These are phyloP conservation scores for Candidula unifasciata DNA, from an alignment of 2,888 invertebrate genomes.

Conservation along the genomic window DNA sequence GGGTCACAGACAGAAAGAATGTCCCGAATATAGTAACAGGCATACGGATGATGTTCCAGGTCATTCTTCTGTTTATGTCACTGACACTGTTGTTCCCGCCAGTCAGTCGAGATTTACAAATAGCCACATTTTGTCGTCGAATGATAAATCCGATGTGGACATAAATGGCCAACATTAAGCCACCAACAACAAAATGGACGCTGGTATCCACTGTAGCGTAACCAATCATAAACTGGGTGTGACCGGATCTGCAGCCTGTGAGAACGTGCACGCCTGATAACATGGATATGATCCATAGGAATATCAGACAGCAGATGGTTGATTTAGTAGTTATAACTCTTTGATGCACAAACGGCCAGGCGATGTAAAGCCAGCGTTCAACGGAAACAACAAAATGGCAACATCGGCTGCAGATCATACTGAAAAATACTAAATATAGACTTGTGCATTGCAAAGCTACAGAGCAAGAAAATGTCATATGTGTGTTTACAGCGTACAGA, in stretches of 20 bases:
- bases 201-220: neutral
- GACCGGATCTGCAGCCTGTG: neutral
- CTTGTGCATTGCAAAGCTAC: no score
- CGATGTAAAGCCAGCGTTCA: no score
- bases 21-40: constrained; percentile 3
- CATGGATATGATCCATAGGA: neutral
- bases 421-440: neutral
- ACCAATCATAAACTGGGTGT: neutral
- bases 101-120: neutral
- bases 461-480: no score
- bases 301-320: neutral
- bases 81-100: neutral
- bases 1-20: constrained; percentile 13
- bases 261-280: neutral
- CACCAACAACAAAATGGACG: neutral
- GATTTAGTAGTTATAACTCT: neutral
- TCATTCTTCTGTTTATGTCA: no score
- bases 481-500: no score
- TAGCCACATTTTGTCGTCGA: no score
- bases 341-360: constrained; percentile 1
- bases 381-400: neutral
- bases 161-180: neutral
- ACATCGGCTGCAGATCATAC: neutral
- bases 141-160: no score
- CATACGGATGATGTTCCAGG: neutral